Evolutionary conservation across 2,113 vertebrate species (phyloP).

Genomic region (Eidolon helvum): DNA sequence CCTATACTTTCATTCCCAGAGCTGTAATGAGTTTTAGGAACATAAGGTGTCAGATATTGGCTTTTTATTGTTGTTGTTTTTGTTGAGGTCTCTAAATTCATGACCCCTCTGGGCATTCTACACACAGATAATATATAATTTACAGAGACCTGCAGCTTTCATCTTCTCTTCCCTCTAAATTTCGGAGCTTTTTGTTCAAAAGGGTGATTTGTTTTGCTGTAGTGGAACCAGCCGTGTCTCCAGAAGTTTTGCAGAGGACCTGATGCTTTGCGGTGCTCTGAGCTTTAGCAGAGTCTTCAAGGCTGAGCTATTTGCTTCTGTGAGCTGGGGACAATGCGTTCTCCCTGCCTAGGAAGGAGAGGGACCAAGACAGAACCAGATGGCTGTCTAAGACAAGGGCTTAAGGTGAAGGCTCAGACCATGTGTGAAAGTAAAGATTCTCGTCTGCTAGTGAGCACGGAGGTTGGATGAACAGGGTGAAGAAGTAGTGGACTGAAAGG

Average conservation of each 20-base stretch:
- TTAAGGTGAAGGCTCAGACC: neutral
- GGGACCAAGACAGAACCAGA: neutral
- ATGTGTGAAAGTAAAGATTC: neutral
- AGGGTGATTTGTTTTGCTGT: slow-evolving; percentile 79
- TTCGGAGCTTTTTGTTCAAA: slow-evolving; percentile 75
- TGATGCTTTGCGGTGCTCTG: neutral
- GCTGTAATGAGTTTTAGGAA: slow-evolving; percentile 83
- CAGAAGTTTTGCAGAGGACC: slow-evolving; percentile 60
- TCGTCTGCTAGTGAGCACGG: neutral
- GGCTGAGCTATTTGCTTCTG: neutral
- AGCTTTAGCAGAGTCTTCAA: slow-evolving; percentile 49
- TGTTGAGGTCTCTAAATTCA: slow-evolving; percentile 82
- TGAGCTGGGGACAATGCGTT: neutral
- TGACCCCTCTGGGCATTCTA: slow-evolving; percentile 76
- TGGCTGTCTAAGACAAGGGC: neutral
- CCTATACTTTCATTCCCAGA: slow-evolving; percentile 75
- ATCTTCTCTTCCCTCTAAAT: slow-evolving; percentile 78
- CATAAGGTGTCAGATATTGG: slow-evolving; percentile 81
- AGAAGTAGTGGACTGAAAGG: neutral
- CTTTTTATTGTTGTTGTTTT: slow-evolving; percentile 71
- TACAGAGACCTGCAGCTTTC: slow-evolving; percentile 80
- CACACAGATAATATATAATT: slow-evolving; percentile 79
- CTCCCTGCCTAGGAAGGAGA: neutral
- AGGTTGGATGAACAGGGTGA: neutral
- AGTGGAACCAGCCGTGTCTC: slow-evolving; percentile 71